Evolutionary conservation across 2,113 vertebrate genomes (phyloP), one percentile per base, ranked within the genome.

Genomic region (Tragelaphus scriptus): DNA sequence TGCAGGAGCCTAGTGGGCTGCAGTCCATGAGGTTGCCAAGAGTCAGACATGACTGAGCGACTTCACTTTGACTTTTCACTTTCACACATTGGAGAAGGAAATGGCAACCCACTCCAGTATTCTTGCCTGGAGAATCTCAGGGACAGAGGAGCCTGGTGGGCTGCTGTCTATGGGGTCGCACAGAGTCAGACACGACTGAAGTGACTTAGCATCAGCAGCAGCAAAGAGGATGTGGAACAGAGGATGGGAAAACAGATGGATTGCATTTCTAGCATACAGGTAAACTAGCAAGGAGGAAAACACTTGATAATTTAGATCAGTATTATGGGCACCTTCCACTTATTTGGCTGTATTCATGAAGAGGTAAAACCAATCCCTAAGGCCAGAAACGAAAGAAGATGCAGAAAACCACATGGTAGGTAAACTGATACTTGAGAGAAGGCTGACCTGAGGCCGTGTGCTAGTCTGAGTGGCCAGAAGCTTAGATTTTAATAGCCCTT

Each of bases 221-320:
- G 28, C 61, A 28, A 16, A 40, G 28, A 40, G 19, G 28, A 19
- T 19, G 6, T 11, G 10, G 49, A 32, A 56, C 6, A 85, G 68
- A 89, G 82, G 36, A 25, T 3, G 68, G 55, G 36, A 56, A 94
- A 84, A 51, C 15, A 93, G 21, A 5, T 6, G 36, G 65, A 40
- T 21, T 81, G 26, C 61, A 71, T 25, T 55, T 80, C 51, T 47
- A 92, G 16, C 19, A 80, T 28, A 92, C 13, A 79, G 13, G 36
- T 63, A 23, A 36, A 53, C 28, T 65, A 40, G 32, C 58, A 85
- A 56, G 55, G 21, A 56, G 44, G 68, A 90, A 77, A 36, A 40
- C 21, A 79, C 10, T 17, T 79, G 44, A 85, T 80, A 65, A 96
- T 23, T 53, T 63, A 90, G 58, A 63, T 79, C 58, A 95, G 86